Percentiles rank a stretch among this genome's conserved stretches.
Conservation (phyloP, 2,797 vertebrate species). For the Gallinago nigripennis region DNA sequence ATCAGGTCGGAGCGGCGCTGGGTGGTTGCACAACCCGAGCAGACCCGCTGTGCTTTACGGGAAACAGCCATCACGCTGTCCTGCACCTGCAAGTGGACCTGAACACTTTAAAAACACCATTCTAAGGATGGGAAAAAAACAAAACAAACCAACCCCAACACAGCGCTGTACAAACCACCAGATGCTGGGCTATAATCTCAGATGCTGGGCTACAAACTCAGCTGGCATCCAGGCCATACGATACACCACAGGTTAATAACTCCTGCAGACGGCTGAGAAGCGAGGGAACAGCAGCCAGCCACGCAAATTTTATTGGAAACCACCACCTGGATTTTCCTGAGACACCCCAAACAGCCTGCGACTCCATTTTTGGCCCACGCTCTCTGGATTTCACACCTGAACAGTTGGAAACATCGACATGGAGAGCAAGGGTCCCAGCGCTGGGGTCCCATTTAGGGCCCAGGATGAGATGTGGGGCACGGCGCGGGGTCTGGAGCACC, state of each 20-base stretch:
- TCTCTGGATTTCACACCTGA: neutral
- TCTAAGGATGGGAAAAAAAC: accelerated
- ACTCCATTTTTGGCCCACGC: accelerated
- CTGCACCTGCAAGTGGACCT: neutral
- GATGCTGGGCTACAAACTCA: neutral
- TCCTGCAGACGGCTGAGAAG: accelerated
- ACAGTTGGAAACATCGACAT: accelerated
- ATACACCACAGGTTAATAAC: accelerated
- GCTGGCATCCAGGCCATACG: neutral
- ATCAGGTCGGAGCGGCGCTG: neutral
- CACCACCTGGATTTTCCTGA: neutral
- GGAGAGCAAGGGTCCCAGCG: neutral
- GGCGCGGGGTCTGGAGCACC: neutral
- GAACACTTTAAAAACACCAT: neutral
- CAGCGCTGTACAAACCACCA: accelerated
- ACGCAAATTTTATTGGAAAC: neutral
- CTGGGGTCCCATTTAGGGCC: neutral
- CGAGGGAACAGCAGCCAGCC: neutral
- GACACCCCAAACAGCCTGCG: neutral
- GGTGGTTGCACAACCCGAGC: neutral
- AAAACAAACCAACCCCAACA: too few relatives aligned
- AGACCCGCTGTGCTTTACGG: accelerated
- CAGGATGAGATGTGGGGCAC: neutral
- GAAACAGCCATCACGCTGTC: accelerated
- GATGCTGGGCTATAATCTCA: neutral